A percentile compares a stretch with the other conserved stretches of the same genome.
Conservation (phyloP, 2,113 vertebrate species). For the Myrmophylax atrothorax region DNA sequence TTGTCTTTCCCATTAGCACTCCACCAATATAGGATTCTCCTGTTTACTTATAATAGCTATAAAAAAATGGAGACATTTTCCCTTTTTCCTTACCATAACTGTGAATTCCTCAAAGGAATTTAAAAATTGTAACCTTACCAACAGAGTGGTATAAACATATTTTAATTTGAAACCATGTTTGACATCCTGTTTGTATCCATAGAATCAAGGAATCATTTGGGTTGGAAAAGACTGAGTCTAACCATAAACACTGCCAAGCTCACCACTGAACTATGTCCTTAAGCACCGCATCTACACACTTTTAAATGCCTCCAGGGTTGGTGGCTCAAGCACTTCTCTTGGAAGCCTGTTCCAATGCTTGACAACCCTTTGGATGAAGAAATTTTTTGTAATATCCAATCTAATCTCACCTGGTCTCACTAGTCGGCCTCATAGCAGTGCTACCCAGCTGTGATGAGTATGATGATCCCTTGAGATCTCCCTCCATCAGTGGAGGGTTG, state of each 20-base stretch:
- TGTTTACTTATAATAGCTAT: neutral
- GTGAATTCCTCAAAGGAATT: neutral
- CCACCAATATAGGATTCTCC: neutral
- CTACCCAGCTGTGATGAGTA: neutral
- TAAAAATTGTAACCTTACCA: rapidly evolving
- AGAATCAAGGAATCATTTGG: neutral
- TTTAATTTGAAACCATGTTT: neutral
- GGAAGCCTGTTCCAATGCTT: neutral
- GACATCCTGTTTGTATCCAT: neutral
- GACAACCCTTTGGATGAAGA: neutral
- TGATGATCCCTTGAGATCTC: neutral
- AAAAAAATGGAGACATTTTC: neutral
- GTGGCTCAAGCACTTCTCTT: neutral
- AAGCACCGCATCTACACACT: neutral
- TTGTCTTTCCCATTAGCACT: neutral
- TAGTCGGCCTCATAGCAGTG: neutral
- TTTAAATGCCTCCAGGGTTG: neutral
- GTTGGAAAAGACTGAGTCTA: neutral
- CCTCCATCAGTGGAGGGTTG: rapidly evolving
- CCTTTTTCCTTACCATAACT: neutral
- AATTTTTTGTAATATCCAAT: neutral
- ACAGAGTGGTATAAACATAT: neutral
- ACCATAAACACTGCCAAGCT: neutral
- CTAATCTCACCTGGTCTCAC: rapidly evolving
- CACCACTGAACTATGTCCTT: neutral